Conservation (phyloP, 1,140 invertebrate species). For the Drosophila nigromelanica region DNA sequence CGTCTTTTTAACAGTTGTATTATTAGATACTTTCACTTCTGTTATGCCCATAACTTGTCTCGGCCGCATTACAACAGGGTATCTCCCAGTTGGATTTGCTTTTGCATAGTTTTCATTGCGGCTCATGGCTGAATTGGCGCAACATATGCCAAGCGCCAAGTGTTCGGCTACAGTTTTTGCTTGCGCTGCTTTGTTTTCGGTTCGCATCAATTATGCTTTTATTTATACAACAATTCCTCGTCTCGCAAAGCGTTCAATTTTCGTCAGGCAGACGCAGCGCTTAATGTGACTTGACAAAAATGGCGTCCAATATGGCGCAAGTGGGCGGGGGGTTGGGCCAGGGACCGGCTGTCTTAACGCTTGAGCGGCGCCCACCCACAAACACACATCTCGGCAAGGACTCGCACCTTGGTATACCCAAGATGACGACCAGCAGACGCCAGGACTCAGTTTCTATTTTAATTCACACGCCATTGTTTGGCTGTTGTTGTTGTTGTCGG, state of each 20-base stretch:
- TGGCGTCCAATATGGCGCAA: slow-evolving; percentile 74
- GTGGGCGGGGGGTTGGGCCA: slow-evolving; percentile 13
- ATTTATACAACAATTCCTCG: slow-evolving; percentile 80
- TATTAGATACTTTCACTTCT: no score
- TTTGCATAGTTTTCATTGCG: slow-evolving; percentile 54
- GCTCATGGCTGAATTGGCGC: slow-evolving; percentile 76
- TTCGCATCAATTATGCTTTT: slow-evolving; percentile 82
- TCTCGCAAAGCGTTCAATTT: slow-evolving; percentile 64
- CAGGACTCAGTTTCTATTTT: slow-evolving; percentile 69
- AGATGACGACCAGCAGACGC: slow-evolving; percentile 65
- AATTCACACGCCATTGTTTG: slow-evolving; percentile 78
- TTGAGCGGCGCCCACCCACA: slow-evolving; percentile 61
- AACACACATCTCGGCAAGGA: slow-evolving; percentile 15
- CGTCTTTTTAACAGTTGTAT: background rate
- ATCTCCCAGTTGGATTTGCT: slow-evolving; percentile 1
- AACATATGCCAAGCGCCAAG: slow-evolving; percentile 67
- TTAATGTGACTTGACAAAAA: slow-evolving; percentile 83
- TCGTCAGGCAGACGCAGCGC: slow-evolving; percentile 67
- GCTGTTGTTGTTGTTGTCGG: slow-evolving; percentile 25
- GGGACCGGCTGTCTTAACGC: slow-evolving; percentile 49
- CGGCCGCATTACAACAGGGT: background rate
- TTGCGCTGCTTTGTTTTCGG: slow-evolving; percentile 35
- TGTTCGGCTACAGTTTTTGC: slow-evolving; percentile 41
- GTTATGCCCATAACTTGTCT: no score
- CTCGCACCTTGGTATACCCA: slow-evolving; percentile 64